These are phyloP conservation scores for Platycheirus rosarum DNA, from an alignment of 2,888 invertebrate genomes.

Conservation along the genomic window DNA sequence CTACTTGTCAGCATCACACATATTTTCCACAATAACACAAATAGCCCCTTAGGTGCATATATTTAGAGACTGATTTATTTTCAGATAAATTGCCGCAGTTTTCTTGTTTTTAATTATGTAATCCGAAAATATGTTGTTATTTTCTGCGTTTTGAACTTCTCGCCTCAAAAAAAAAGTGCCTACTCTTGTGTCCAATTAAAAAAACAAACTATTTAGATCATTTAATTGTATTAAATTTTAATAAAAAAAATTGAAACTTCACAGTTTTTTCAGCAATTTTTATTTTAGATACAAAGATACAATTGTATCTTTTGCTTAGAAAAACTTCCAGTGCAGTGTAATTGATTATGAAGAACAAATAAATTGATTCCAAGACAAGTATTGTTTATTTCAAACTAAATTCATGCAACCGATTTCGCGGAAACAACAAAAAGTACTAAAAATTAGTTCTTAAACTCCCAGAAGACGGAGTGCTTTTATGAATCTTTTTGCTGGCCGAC, in stretches of 20 bases:
- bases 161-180: slow-evolving; percentile 21
- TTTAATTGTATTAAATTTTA: slow-evolving; percentile 21
- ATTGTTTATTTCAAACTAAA: slow-evolving; percentile 12
- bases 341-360: slow-evolving; percentile 23
- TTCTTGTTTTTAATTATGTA: slow-evolving; percentile 60
- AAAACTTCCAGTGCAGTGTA: slow-evolving; percentile 36
- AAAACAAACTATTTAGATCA: slow-evolving; percentile 31
- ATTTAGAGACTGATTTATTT: slow-evolving; percentile 68
- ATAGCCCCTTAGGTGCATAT: slow-evolving; percentile 61
- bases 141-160: slow-evolving; percentile 45
- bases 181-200: slow-evolving; percentile 25
- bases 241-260: not conserved
- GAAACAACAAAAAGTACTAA: slow-evolving; percentile 64
- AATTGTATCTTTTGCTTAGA: slow-evolving; percentile 1
- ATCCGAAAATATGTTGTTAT: slow-evolving; percentile 51
- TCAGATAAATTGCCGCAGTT: slow-evolving; percentile 45
- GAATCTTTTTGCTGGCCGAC: slow-evolving; percentile 34
- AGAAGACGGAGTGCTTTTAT: slow-evolving; percentile 19
- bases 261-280: not conserved
- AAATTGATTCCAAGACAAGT: slow-evolving; percentile 25
- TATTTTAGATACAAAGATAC: too few species aligned
- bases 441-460: slow-evolving; percentile 33
- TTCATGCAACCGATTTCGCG: slow-evolving; percentile 68
- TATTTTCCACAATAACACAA: slow-evolving; percentile 66
- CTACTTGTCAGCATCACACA: slow-evolving; percentile 53